Percentiles rank a stretch among this genome's conserved stretches.
These are phyloP conservation scores for Rhagium mordax DNA, from an alignment of 2,888 invertebrate species.

Conservation along the genomic window DNA sequence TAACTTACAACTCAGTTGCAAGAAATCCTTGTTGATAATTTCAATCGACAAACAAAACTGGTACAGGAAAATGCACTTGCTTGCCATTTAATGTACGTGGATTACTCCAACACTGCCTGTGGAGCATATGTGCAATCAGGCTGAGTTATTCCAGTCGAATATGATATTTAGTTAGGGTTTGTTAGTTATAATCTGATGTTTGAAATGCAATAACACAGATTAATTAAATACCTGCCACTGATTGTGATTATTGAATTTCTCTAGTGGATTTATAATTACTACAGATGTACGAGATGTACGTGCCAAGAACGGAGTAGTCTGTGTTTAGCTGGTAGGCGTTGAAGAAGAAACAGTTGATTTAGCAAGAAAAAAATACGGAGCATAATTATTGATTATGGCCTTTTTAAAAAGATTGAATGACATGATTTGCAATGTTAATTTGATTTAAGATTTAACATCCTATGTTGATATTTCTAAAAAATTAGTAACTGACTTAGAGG, in stretches of 20 bases:
- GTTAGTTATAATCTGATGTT: constrained; percentile 43
- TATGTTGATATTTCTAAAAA: too few relatives aligned
- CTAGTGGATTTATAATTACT: background rate
- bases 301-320: background rate
- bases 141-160: constrained; percentile 47
- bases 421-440: too few relatives aligned
- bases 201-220: constrained; percentile 41
- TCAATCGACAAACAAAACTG: too few relatives aligned
- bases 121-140: constrained; percentile 32
- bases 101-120: constrained; percentile 19
- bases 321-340: background rate
- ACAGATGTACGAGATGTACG: background rate
- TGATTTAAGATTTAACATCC: too few relatives aligned
- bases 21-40: too few relatives aligned
- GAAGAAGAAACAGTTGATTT: too few relatives aligned
- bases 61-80: background rate
- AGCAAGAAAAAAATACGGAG: too few relatives aligned
- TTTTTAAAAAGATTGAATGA: too few relatives aligned
- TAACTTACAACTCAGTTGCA: too few relatives aligned
- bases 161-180: constrained; percentile 49
- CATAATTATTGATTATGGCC: too few relatives aligned
- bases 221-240: constrained; percentile 41
- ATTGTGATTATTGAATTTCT: constrained; percentile 28
- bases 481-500: too few relatives aligned
- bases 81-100: background rate